Percentiles rank a stretch among this genome's conserved stretches.
These are phyloP conservation scores for Atherix ibis DNA, from an alignment of 2,888 invertebrate genomes.

Conservation along the genomic window DNA sequence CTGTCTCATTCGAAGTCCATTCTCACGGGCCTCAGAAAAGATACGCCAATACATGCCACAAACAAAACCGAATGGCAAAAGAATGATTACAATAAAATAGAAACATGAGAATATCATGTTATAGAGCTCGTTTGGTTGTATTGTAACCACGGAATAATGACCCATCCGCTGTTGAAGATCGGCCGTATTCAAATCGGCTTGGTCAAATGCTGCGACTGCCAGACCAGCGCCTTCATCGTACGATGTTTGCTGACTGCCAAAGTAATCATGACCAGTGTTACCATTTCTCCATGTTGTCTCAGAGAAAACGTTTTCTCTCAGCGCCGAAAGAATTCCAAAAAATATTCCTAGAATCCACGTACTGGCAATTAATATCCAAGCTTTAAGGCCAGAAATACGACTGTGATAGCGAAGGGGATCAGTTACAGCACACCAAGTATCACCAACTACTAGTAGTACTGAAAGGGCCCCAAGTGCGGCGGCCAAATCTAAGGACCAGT, in stretches of 20 bases:
- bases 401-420: constrained; percentile 43
- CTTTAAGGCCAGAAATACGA: constrained; percentile 31
- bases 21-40: constrained; percentile 31
- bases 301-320: constrained; percentile 22
- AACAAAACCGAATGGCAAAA: constrained; percentile 31
- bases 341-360: constrained; percentile 31
- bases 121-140: constrained; percentile 11
- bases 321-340: constrained; percentile 30
- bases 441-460: constrained; percentile 33
- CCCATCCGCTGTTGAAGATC: background rate
- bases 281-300: background rate
- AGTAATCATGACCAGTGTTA: background rate
- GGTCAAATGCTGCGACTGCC: too few relatives aligned
- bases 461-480: constrained; percentile 30
- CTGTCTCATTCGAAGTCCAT: constrained; percentile 31
- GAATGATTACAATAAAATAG: constrained; percentile 30
- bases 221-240: constrained; percentile 7
- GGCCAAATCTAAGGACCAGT: constrained; percentile 30
- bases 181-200: background rate
- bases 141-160: background rate
- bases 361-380: constrained; percentile 30
- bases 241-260: constrained; percentile 6
- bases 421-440: constrained; percentile 43
- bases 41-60: constrained; percentile 34
- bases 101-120: constrained; percentile 25